These are phyloP conservation scores for Vulpes ferrilata DNA, from an alignment of 2,113 vertebrate genomes.

Conservation along the genomic window DNA sequence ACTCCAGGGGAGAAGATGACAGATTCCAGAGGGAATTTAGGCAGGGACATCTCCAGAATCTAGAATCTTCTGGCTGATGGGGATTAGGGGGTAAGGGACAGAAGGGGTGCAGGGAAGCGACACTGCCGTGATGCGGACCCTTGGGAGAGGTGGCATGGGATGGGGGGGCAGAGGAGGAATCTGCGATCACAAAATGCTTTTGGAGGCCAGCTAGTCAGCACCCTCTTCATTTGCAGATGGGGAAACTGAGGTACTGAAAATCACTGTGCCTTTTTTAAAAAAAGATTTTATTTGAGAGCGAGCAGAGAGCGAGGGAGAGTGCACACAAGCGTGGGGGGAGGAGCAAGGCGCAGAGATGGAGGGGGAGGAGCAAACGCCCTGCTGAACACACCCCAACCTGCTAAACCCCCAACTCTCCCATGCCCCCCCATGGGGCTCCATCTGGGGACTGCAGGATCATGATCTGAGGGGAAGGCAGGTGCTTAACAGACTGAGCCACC, in stretches of 20 bases:
- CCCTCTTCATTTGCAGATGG: neutral
- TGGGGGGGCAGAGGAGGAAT: rapidly evolving
- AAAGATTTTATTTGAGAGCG: neutral
- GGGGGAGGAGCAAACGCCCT: neutral
- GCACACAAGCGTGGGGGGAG: neutral
- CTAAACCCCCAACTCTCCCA: no score
- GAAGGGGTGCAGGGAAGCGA: no score
- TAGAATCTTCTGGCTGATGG: no score
- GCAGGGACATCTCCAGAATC: neutral
- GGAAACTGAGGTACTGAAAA: neutral
- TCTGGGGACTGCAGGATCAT: neutral
- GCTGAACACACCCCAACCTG: no score
- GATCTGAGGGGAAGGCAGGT: neutral
- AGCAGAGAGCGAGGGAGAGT: neutral
- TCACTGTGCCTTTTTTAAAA: neutral
- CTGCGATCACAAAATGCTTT: neutral
- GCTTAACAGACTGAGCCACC: neutral
- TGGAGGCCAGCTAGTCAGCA: neutral
- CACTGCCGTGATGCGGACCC: neutral
- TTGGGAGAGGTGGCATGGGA: neutral
- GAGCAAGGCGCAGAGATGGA: neutral
- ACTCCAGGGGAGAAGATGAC: neutral
- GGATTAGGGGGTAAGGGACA: neutral
- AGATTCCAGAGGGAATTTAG: neutral
- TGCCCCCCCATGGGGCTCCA: neutral